These are phyloP conservation scores for Astyanax mexicanus DNA, from an alignment of 2,797 vertebrate species.

Conservation along the genomic window DNA sequence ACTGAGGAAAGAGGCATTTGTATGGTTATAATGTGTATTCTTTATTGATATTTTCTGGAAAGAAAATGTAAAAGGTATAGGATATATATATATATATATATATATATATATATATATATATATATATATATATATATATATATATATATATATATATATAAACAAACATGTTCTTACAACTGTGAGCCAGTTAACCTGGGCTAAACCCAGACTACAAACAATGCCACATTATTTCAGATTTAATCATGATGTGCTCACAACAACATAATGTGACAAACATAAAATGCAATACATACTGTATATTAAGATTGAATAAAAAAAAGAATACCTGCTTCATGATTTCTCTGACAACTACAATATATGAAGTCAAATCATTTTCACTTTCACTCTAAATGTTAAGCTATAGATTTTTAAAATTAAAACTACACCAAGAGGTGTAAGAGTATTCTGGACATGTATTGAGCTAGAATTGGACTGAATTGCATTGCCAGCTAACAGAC, in stretches of 20 bases:
- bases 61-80: neutral
- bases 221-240: neutral
- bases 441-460: too few relatives aligned
- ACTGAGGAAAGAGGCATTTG: neutral
- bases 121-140: too few relatives aligned
- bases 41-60: conserved; percentile 15
- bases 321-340: neutral
- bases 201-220: neutral
- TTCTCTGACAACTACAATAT: neutral
- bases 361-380: too few relatives aligned
- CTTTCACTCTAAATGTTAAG: too few relatives aligned
- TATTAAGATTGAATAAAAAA: neutral
- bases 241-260: neutral
- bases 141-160: neutral
- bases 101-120: too few relatives aligned
- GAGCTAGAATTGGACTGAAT: too few relatives aligned
- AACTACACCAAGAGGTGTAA: too few relatives aligned
- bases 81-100: too few relatives aligned
- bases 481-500: too few relatives aligned
- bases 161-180: neutral
- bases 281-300: neutral
- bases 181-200: neutral
- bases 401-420: too few relatives aligned
- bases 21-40: neutral
- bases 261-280: neutral